Evolutionary conservation across 2,888 invertebrate species (phyloP).

Genomic region (Rhynchonema sp.): DNA sequence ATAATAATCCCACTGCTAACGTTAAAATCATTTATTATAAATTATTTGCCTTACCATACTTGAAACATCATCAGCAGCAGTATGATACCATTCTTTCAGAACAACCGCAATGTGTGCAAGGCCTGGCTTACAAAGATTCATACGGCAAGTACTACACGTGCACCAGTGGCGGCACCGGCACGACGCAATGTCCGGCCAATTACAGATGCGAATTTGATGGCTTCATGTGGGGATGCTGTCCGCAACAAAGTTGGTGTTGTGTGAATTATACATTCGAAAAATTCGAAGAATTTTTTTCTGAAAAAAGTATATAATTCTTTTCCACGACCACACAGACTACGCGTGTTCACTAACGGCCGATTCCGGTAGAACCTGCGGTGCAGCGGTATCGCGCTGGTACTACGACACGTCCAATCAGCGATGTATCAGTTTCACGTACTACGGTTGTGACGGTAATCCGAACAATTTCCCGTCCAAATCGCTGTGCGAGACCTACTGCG

Average conservation of each 20-base stretch:
- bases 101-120: conserved; percentile 6
- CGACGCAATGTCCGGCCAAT: not conserved
- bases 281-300: not conserved
- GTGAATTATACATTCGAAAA: not conserved
- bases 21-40: not conserved
- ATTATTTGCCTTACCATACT: not conserved
- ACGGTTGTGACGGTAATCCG: conserved; percentile 24
- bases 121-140: conserved; percentile 6
- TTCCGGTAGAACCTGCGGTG: conserved; percentile 23
- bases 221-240: conserved; percentile 25
- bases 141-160: conserved; percentile 5
- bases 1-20: too few species aligned
- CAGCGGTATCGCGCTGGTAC: conserved; percentile 20
- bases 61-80: not conserved
- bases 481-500: conserved; percentile 21
- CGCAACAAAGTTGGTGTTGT: conserved; percentile 15
- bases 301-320: too few species aligned
- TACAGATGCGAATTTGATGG: conserved; percentile 19
- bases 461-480: conserved; percentile 24
- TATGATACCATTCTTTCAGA: not conserved
- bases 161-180: not conserved
- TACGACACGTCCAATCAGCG: conserved; percentile 7
- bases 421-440: conserved; percentile 21
- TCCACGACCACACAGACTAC: conserved; percentile 21
- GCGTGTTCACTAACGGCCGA: conserved; percentile 23